A percentile compares a stretch with the other conserved stretches of the same genome.
Evolutionary conservation across 2,888 invertebrate species (phyloP).

Genomic region (Andrena minutula): DNA sequence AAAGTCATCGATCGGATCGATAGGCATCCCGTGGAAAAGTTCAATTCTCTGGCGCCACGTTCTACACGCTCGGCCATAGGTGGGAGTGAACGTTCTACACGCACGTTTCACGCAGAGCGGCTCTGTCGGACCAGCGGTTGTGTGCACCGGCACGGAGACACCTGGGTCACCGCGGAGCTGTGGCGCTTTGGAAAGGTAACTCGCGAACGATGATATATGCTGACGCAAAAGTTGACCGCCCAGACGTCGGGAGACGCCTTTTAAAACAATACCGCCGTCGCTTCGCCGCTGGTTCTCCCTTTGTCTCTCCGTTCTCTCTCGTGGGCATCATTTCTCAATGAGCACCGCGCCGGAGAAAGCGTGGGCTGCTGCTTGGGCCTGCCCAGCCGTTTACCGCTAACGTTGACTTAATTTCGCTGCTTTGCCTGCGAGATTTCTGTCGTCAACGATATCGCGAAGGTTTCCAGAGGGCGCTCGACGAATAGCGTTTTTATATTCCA

Average conservation of each 20-base stretch:
- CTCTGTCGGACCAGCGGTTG: constrained; percentile 13
- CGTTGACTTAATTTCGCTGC: constrained; percentile 59
- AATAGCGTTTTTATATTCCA: no score
- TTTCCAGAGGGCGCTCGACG: no score
- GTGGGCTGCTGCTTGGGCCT: constrained; percentile 64
- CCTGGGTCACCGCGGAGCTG: constrained; percentile 35
- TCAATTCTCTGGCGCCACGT: constrained; percentile 70
- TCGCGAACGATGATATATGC: constrained; percentile 69
- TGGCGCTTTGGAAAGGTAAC: constrained; percentile 66
- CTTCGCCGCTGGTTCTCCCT: constrained; percentile 24
- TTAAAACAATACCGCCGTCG: constrained; percentile 64
- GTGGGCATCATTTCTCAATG: constrained; percentile 51
- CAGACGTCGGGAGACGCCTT: constrained; percentile 63
- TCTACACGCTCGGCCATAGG: constrained; percentile 24
- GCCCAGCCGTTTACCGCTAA: constrained; percentile 68
- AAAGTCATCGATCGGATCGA: constrained; percentile 71
- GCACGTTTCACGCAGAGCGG: constrained; percentile 52
- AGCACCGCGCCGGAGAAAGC: constrained; percentile 46
- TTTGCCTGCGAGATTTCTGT: neutral
- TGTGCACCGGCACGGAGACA: constrained; percentile 21
- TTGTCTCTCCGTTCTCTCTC: neutral
- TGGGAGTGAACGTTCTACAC: constrained; percentile 50
- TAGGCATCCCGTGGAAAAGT: constrained; percentile 70
- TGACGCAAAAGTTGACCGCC: constrained; percentile 65
- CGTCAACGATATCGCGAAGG: neutral